A percentile compares a stretch with the other conserved stretches of the same genome.
These are phyloP conservation scores for Eidolon dupreanum DNA, from an alignment of 2,797 vertebrate genomes.

Conservation along the genomic window DNA sequence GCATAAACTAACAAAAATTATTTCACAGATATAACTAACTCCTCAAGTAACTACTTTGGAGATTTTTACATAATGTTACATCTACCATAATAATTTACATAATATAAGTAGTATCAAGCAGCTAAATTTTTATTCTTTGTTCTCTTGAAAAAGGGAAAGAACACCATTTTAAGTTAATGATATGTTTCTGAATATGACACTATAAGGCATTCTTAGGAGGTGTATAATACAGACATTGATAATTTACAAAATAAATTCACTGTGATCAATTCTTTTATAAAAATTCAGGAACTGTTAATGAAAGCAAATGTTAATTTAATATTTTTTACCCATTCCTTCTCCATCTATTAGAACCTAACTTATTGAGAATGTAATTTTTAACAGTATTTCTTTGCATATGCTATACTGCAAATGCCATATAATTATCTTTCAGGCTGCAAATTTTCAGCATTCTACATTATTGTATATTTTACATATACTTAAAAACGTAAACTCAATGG, in stretches of 20 bases:
- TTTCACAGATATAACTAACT: slow-evolving; percentile 60
- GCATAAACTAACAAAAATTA: slow-evolving; percentile 68
- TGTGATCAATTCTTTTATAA: slow-evolving; percentile 75
- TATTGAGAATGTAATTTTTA: slow-evolving; percentile 71
- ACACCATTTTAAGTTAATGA: slow-evolving; percentile 72
- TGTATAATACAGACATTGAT: slow-evolving; percentile 50
- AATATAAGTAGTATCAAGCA: slow-evolving; percentile 70
- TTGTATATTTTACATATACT: slow-evolving; percentile 63
- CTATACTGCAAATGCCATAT: slow-evolving; percentile 65
- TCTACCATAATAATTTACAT: slow-evolving; percentile 76
- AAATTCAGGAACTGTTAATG: slow-evolving; percentile 79
- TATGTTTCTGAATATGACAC: slow-evolving; percentile 71
- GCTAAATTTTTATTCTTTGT: slow-evolving; percentile 75
- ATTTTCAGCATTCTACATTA: slow-evolving; percentile 60
- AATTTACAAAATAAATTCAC: slow-evolving; percentile 79
- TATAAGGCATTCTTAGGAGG: slow-evolving; percentile 67
- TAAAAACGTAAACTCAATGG: slow-evolving; percentile 62
- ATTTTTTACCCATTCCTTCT: slow-evolving; percentile 55
- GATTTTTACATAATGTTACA: slow-evolving; percentile 57
- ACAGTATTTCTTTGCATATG: slow-evolving; percentile 70
- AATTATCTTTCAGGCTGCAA: slow-evolving; percentile 70
- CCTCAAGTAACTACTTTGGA: slow-evolving; percentile 30
- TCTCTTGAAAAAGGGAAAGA: slow-evolving; percentile 77
- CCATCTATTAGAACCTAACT: slow-evolving; percentile 70
- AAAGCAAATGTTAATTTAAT: slow-evolving; percentile 79